Conservation (phyloP, 1,140 invertebrate species). For the Doryteuthis pealeii region DNA sequence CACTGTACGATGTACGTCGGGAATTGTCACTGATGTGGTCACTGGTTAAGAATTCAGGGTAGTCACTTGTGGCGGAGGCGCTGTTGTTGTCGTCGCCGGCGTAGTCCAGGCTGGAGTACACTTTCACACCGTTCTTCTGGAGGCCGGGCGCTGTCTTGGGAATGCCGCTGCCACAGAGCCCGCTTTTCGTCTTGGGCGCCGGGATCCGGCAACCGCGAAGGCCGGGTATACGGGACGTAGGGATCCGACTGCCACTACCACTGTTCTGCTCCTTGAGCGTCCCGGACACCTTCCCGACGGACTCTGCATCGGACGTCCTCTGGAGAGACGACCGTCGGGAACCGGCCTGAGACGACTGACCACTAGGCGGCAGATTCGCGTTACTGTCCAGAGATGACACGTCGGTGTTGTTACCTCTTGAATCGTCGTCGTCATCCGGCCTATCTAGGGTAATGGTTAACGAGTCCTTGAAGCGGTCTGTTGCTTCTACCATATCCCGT, state of each 20-base stretch:
- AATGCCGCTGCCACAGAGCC: neutral
- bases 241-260: neutral
- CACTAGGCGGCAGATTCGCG: conserved; percentile 28
- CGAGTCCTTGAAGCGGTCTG: conserved; percentile 20
- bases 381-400: conserved; percentile 31
- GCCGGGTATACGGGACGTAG: neutral
- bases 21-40: neutral
- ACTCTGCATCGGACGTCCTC: conserved; percentile 21
- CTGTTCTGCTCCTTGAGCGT: conserved; percentile 15
- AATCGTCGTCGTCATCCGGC: conserved; percentile 19
- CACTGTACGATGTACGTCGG: neutral
- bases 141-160: conserved; percentile 11
- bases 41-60: conserved; percentile 19
- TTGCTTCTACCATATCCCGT: conserved; percentile 45
- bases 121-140: conserved; percentile 18
- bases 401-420: conserved; percentile 27
- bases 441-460: conserved; percentile 13
- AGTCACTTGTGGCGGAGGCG: conserved; percentile 23
- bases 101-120: conserved; percentile 6
- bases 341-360: conserved; percentile 18
- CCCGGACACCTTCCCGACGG: conserved; percentile 36
- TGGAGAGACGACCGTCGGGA: conserved; percentile 16
- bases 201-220: conserved; percentile 42
- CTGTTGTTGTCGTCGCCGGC: conserved; percentile 30
- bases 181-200: conserved; percentile 32